Base-by-base conservation (phyloP, 30 jellyfish, hydroid and myxozoan genomes). In the Chironex yamaguchii region DNA sequence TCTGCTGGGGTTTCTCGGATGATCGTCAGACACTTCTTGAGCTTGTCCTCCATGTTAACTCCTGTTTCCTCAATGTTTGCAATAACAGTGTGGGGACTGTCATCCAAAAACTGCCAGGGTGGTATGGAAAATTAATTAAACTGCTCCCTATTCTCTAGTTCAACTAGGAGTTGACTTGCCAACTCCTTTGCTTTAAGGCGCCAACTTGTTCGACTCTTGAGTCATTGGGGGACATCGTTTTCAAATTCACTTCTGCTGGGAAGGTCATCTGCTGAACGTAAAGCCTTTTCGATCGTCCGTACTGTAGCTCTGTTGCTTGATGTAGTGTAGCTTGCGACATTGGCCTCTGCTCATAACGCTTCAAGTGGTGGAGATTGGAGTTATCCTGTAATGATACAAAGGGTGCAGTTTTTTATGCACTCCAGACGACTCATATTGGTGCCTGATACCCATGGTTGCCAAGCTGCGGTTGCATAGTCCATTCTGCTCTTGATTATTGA, bases 401-500 rank as follows among this genome's bases (percentile, higher is more conserved):
- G 79, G 51, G 79, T 54, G 3, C 54, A 24, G 2, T 65, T 65
- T 65, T 9, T 51, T 24, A 12, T 3, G 4, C 13, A 6, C 58
- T 42, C 58, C 58, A 42, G 17, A 6, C 17, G 58, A 17, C 58
- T 42, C 58, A 42, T 42, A 17, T 17, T 17, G 58, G 58, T 42
- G 13, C 17, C 17, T 6, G 58, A 42, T 6, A 42, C 58, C 29
- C 84, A 3, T 3, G 84, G 80, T 34, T 22, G 71, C 81, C 81
- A 67, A 9, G 71, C 69, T 20, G 75, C 25, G 20, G 29, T 34
- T 22, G 84, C 84, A 32, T 70, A 29, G 84, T 34, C 75, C 34
- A 36, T 2, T 25, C 73, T 29, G 64, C 84, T 70, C 26, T 32
- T 3, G 9, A 70, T 36, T 3, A 30, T 2, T 2, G 84, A 6